These are phyloP conservation scores for Oscheius sp. DNA, from an alignment of 1,140 invertebrate genomes.

Conservation along the genomic window DNA sequence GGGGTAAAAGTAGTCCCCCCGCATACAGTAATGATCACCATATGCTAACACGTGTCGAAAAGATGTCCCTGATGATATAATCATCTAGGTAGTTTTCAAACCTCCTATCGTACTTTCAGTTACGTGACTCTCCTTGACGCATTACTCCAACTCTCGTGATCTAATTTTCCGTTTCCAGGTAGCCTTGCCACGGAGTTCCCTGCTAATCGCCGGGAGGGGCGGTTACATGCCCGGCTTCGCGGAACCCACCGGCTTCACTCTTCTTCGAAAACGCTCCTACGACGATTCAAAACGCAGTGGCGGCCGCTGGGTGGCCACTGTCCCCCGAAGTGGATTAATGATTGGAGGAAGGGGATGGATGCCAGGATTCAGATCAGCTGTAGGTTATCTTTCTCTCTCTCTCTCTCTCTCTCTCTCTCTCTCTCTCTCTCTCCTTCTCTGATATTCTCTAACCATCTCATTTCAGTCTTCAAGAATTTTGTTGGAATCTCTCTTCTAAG, in stretches of 20 bases:
- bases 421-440: too few relatives aligned
- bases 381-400: too few relatives aligned
- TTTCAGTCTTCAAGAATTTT: too few relatives aligned
- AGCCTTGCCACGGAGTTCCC: not conserved
- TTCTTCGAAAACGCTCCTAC: not conserved
- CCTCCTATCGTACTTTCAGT: not conserved
- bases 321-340: not conserved
- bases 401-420: too few relatives aligned
- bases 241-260: not conserved
- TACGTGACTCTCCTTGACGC: not conserved
- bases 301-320: not conserved
- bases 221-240: not conserved
- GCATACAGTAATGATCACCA: too few relatives aligned
- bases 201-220: not conserved
- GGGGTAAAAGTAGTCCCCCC: too few relatives aligned
- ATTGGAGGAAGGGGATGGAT: not conserved
- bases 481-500: too few relatives aligned
- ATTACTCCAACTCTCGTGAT: not conserved
- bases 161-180: not conserved
- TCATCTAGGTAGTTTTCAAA: not conserved
- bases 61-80: not conserved
- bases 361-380: constrained; percentile 6
- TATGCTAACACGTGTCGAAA: not conserved
- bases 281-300: not conserved
- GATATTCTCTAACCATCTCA: too few relatives aligned